phyloP scores from a whole-genome alignment of 2,797 vertebrate genomes.

The Cottoperca gobio region DNA sequence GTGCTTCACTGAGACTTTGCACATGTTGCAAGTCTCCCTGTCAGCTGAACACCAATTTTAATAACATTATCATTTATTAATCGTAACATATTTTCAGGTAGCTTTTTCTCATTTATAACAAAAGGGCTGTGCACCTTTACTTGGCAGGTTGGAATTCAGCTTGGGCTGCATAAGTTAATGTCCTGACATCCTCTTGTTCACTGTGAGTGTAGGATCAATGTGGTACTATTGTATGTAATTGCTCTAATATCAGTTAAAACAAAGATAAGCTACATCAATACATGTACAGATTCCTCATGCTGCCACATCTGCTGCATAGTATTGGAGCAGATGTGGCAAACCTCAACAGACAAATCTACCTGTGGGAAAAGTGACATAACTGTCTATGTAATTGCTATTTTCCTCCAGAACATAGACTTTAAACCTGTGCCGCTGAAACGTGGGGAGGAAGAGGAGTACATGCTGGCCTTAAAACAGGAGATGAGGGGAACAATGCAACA shows the following conservation, averaged over 20 bases:
- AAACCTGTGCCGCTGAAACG: slow-evolving; percentile 89
- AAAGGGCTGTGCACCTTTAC: background rate
- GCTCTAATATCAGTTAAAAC: background rate
- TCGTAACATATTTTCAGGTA: background rate
- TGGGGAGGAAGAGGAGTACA: slow-evolving; percentile 91
- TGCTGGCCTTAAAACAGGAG: slow-evolving; percentile 94
- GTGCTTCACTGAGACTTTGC: background rate
- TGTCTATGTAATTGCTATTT: background rate
- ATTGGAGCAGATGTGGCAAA: background rate
- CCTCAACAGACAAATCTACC: background rate
- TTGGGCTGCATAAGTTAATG: background rate
- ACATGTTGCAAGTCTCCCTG: background rate
- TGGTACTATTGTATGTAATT: background rate
- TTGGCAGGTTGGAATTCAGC: background rate
- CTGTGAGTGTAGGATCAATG: background rate
- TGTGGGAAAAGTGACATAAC: background rate
- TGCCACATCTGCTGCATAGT: background rate
- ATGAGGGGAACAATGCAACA: slow-evolving; percentile 88
- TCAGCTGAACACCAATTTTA: background rate
- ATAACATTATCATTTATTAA: background rate
- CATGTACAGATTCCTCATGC: background rate
- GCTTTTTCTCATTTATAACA: background rate
- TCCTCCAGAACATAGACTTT: slow-evolving; percentile 85
- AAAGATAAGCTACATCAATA: background rate
- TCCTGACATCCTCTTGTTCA: background rate